Percentiles rank a stretch among this genome's conserved stretches.
These are phyloP conservation scores for Pardosa pseudoannulata DNA, from an alignment of 2,888 invertebrate species.

Conservation along the genomic window DNA sequence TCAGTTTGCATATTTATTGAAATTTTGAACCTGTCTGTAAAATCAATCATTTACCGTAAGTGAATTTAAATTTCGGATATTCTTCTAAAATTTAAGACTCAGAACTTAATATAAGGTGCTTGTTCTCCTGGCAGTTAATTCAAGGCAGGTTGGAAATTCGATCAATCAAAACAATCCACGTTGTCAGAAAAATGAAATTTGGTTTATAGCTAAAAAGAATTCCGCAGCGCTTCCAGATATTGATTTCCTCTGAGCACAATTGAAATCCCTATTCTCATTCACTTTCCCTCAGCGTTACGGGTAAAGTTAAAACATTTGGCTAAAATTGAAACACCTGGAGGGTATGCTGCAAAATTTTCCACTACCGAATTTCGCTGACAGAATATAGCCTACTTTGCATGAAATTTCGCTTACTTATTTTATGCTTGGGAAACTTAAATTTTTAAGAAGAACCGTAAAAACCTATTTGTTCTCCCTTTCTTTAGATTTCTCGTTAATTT, in stretches of 20 bases:
- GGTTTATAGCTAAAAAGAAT: background rate
- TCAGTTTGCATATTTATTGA: no score
- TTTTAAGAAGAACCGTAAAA: background rate
- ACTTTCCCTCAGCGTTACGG: background rate
- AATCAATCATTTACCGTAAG: no score
- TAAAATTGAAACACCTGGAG: slow-evolving; percentile 17
- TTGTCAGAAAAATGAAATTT: slow-evolving; percentile 7
- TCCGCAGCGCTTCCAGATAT: background rate
- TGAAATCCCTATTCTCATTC: background rate
- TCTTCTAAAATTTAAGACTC: no score
- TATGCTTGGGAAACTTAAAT: slow-evolving; percentile 10
- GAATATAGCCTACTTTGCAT: slow-evolving; percentile 8
- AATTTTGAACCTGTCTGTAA: no score
- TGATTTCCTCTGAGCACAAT: background rate
- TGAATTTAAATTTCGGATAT: no score
- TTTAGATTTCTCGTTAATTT: slow-evolving; percentile 56
- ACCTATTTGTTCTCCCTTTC: slow-evolving; percentile 11
- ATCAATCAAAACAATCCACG: background rate
- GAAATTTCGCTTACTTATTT: background rate
- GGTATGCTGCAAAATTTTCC: background rate
- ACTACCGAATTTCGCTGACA: background rate
- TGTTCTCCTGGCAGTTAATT: background rate
- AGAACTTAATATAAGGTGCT: no score
- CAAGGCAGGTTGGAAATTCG: background rate
- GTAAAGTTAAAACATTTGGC: slow-evolving; percentile 12